A percentile compares a stretch with the other conserved stretches of the same genome.
These are phyloP conservation scores for Chelonia mydas DNA, from an alignment of 2,797 vertebrate genomes.

Conservation along the genomic window DNA sequence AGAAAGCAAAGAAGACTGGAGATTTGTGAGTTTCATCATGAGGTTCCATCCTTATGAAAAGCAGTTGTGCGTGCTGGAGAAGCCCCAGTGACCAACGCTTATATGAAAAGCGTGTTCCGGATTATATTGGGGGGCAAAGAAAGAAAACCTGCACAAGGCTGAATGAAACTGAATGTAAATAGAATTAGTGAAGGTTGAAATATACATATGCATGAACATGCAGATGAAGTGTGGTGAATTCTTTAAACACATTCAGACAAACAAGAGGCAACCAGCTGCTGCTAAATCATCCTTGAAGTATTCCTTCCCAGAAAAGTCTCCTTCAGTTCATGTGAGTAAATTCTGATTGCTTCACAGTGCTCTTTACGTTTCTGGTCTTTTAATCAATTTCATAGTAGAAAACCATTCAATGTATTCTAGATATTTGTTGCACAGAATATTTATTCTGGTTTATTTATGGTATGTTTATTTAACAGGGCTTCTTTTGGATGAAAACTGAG, in stretches of 20 bases:
- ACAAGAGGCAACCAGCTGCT: background rate
- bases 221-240: background rate
- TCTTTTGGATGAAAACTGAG: background rate
- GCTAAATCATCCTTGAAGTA: background rate
- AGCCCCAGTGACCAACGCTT: background rate
- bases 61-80: background rate
- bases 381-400: conserved; percentile 26
- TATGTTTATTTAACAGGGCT: background rate
- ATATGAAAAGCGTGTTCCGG: background rate
- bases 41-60: background rate
- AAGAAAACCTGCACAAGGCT: background rate
- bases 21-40: background rate
- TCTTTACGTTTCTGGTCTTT: conserved; percentile 23
- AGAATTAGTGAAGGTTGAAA: background rate
- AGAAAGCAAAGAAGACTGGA: background rate
- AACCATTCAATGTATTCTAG: background rate
- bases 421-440: background rate
- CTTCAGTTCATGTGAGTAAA: background rate
- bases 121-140: rapidly evolving
- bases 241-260: conserved; percentile 22
- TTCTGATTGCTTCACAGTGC: background rate
- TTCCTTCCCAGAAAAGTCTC: background rate
- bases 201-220: background rate
- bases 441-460: background rate
- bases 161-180: background rate